Evolutionary conservation across 2,113 vertebrate genomes (phyloP).

Genomic region (Halcyon malimbica): DNA sequence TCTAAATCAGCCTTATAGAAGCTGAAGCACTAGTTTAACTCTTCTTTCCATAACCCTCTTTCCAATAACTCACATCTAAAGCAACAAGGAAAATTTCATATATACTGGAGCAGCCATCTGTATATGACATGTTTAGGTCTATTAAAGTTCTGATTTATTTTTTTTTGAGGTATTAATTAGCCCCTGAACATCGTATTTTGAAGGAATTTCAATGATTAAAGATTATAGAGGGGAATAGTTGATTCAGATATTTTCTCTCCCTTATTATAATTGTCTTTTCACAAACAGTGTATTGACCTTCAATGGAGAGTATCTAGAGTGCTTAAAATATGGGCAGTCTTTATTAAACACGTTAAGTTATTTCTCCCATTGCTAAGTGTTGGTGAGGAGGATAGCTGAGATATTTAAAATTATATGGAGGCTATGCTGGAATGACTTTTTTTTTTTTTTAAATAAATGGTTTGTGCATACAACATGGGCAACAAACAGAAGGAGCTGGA

Average conservation of each 20-base stretch:
- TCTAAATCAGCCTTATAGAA: neutral
- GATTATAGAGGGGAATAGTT: neutral
- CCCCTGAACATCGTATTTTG: no score
- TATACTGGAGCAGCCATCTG: neutral
- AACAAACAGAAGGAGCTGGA: no score
- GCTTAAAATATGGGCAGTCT: neutral
- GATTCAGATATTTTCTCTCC: neutral
- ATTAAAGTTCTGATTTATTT: neutral
- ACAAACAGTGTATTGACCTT: neutral
- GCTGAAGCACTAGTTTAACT: neutral
- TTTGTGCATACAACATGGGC: neutral
- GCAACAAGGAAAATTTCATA: neutral
- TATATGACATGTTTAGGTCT: neutral
- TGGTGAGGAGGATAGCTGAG: neutral
- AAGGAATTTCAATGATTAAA: neutral
- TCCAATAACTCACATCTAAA: neutral
- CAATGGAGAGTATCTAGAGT: neutral
- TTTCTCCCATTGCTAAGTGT: neutral
- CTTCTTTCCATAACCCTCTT: neutral
- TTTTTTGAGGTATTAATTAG: neutral
- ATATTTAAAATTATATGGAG: neutral
- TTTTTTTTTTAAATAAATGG: neutral
- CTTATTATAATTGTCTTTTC: neutral
- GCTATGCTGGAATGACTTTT: neutral
- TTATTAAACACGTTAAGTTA: neutral